Base-by-base conservation (phyloP, 2,888 invertebrate genomes). In the Chrysopilus asiliformis region DNA sequence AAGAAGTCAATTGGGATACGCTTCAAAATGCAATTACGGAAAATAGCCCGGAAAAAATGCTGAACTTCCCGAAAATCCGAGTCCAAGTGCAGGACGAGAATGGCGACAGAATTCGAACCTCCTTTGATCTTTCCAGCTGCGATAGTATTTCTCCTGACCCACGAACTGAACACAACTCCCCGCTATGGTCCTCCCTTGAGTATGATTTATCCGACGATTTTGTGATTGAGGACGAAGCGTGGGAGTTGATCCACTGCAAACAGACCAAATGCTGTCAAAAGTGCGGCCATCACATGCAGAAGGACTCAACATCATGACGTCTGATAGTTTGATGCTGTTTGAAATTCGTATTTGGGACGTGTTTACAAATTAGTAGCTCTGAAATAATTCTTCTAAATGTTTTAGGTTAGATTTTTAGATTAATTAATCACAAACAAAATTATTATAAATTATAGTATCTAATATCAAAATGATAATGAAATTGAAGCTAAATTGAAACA, bases 71-170 rank as follows among this genome's bases (percentile, higher is more conserved):
- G 3, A 42, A 38, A 34, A 14, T 42, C 3, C 39, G 39, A 3
- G 37, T 50, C 9, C 36, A 46, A 5, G 43, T 50, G 16, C 39
- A 41, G 25, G 46, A 51, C 34, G 50, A 51, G 32, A 32, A 43
- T 16, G 47, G 49, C 1, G 39, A 44, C 14, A 42, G 46, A 8
- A 44, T 49, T 2, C 39, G 36, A 6, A 42, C 44, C 18, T 46
- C 48, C 15, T 47, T 47, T 30, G 49, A 50, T 34, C 20, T 31
- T 4, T 42, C 42, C 2, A 29, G 35, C 13, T 34, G 19, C 13
- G 42, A 39, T 4, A 29, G 14, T 7, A 28, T 9, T 5, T 29
- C 16, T 17, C 31, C 29, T 2, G 29, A 31, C 8, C 13, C 14
- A 3, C 12, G n/a, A 5, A 9, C 20, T 7, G 36, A 15, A 30